Base-by-base conservation (phyloP, 2,888 invertebrate genomes). In the Platerodrilus igneus region DNA sequence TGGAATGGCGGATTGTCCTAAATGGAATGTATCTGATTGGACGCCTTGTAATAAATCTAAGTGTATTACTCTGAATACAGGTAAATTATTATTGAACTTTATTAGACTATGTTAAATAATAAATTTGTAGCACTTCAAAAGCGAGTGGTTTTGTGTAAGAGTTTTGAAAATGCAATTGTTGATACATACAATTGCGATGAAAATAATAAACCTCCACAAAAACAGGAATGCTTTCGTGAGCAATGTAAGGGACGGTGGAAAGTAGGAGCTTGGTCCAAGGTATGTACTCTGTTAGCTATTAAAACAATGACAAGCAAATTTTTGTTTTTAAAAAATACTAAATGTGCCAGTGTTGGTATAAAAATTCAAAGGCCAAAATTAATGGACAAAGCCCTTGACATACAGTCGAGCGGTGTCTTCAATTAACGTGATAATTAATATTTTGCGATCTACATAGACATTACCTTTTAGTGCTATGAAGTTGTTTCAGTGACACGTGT, bases 201-300 rank as follows among this genome's bases (percentile, higher is more conserved):
- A 50, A 73, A 77, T 45, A 76, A 77, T 18, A 79, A 78, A 56
- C 96, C 95, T 0, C 76, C 81, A 32, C 81, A 82, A 53, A 78
- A 79, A 17, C 83, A 83, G 60, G 84, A 90, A 59, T 94, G 94
- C 60, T 78, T 79, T 58, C 86, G 81, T 59, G 77, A 82, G 48
- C 79, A 81, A n/a, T 95, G 94, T 71, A 82, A 79, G 57, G 87
- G 93, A 0, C 81, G 84, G 32, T 97, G 96, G 96, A 79, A 83
- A 44, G 83, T 87, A 3, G 90, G 91, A 5, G 79, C 87, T 39
- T 96, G 96, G 96, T 91, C 91, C 22, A 84, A 88, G 80, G 94
- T 94, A 69, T 68, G 64, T n/a, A n/a, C 9, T n/a, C 5, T 23
- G 25, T 8, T 31, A 16, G 14, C 7, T 7, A 19, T 19, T 19